These are phyloP conservation scores for Muschampia plurimacula DNA, from an alignment of 2,888 invertebrate species.

Conservation along the genomic window DNA sequence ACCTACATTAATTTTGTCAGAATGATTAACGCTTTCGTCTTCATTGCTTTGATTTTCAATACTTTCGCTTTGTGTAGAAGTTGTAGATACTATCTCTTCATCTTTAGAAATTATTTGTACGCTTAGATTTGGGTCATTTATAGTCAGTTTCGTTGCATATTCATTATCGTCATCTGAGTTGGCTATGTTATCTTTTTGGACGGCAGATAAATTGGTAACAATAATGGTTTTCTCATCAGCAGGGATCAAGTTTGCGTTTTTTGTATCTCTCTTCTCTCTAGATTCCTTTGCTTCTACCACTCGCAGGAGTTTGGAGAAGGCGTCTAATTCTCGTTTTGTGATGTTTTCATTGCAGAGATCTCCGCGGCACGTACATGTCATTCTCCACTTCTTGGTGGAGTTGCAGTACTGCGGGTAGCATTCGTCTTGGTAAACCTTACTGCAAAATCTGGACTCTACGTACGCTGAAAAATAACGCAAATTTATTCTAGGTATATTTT, in stretches of 20 bases:
- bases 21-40: background rate
- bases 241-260: slow-evolving; percentile 10
- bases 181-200: background rate
- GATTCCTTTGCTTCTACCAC: slow-evolving; percentile 37
- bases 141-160: background rate
- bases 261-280: slow-evolving; percentile 26
- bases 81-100: slow-evolving; percentile 20
- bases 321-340: slow-evolving; percentile 66
- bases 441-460: slow-evolving; percentile 74
- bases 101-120: slow-evolving; percentile 28
- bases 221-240: slow-evolving; percentile 25
- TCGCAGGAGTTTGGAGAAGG: slow-evolving; percentile 60
- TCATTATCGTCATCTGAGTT: slow-evolving; percentile 7
- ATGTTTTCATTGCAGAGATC: slow-evolving; percentile 76
- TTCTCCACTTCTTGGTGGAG: slow-evolving; percentile 72
- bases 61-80: slow-evolving; percentile 1
- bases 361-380: slow-evolving; percentile 76
- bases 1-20: background rate
- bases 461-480: slow-evolving; percentile 62
- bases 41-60: slow-evolving; percentile 18
- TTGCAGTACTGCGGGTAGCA: slow-evolving; percentile 77
- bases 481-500: background rate
- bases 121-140: slow-evolving; percentile 6
- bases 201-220: slow-evolving; percentile 25
- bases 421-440: slow-evolving; percentile 78